These are phyloP conservation scores for Campoletis sonorensis DNA, from an alignment of 1,140 invertebrate genomes.

Conservation along the genomic window DNA sequence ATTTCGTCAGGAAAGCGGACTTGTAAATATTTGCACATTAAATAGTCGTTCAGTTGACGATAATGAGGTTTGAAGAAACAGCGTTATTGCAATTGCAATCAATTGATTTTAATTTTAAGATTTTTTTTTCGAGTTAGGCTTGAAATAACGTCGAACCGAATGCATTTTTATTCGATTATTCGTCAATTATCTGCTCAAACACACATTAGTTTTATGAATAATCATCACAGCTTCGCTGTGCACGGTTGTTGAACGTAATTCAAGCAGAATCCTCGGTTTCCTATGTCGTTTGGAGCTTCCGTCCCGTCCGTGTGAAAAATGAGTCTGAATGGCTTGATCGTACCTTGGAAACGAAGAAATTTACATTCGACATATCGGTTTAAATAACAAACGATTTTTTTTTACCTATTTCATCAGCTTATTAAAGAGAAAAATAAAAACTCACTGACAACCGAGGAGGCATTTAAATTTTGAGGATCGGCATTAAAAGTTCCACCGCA, in stretches of 20 bases:
- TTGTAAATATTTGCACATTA: constrained; percentile 11
- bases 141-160: too few relatives aligned
- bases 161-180: neutral
- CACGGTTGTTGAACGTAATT: constrained; percentile 91
- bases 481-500: constrained; percentile 85
- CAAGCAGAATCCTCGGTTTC: constrained; percentile 88
- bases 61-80: neutral
- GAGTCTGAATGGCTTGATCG: constrained; percentile 86
- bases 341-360: constrained; percentile 77
- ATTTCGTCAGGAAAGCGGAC: neutral
- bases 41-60: neutral
- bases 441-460: constrained; percentile 82
- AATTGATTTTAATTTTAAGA: neutral
- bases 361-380: too few relatives aligned
- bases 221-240: constrained; percentile 75
- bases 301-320: constrained; percentile 86
- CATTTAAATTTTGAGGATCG: constrained; percentile 78
- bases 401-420: too few relatives aligned
- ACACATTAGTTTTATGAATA: neutral
- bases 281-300: constrained; percentile 84
- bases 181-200: too few relatives aligned
- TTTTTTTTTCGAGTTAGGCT: neutral
- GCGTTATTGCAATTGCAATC: neutral
- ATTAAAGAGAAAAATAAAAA: constrained; percentile 49
- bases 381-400: too few relatives aligned